Conservation (phyloP, 2,113 vertebrate genomes). For the Sinosuthora webbiana region DNA sequence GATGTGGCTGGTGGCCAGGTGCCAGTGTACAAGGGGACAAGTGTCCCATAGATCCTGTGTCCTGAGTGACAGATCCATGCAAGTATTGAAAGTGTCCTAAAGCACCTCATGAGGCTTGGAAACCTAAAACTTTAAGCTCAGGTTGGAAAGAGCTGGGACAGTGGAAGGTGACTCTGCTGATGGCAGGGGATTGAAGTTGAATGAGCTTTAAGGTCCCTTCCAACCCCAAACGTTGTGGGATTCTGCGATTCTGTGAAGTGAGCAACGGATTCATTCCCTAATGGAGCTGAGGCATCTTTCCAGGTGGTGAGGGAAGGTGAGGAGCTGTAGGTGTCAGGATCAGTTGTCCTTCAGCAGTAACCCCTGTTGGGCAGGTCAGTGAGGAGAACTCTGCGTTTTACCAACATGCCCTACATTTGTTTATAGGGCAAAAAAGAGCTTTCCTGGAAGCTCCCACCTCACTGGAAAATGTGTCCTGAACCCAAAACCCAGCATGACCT, state of each 20-base stretch:
- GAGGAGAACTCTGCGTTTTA: neutral
- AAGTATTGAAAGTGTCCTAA: neutral
- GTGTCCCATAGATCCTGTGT: neutral
- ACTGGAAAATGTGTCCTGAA: neutral
- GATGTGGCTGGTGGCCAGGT: neutral
- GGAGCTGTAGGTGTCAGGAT: neutral
- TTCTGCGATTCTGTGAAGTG: neutral
- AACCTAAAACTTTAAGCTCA: neutral
- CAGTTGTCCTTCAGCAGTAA: neutral
- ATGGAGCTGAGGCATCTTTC: neutral
- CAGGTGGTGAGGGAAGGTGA: neutral
- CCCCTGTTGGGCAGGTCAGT: neutral
- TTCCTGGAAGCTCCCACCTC: neutral
- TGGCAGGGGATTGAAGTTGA: neutral
- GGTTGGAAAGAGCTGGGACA: neutral
- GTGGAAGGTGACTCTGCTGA: neutral
- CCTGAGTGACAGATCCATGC: neutral
- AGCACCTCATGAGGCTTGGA: neutral
- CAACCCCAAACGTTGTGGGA: neutral
- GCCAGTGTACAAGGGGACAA: neutral
- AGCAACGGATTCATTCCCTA: neutral
- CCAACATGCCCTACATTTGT: accelerated
- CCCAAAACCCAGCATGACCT: neutral
- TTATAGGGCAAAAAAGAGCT: neutral
- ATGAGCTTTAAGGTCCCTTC: neutral